Evolutionary conservation across 2,113 vertebrate genomes (phyloP).

Genomic region (Gallinago media): DNA sequence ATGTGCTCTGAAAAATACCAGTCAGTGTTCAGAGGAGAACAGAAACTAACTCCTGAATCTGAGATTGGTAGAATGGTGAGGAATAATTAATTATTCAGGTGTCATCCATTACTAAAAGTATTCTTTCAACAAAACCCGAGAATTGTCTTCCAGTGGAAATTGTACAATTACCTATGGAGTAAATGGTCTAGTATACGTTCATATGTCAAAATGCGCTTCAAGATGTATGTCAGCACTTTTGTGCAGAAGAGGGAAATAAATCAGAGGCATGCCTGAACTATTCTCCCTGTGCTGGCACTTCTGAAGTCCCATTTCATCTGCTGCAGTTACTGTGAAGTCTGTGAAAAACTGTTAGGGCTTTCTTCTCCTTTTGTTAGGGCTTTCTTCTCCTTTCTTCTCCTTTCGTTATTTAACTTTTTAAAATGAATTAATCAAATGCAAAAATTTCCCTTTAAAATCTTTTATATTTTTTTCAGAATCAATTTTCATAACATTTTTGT

Average conservation of each 20-base stretch:
- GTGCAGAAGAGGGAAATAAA: conserved; percentile 47
- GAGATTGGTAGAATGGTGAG: neutral
- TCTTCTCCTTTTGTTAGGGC: neutral
- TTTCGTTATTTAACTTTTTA: neutral
- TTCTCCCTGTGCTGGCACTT: neutral
- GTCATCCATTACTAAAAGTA: conserved; percentile 46
- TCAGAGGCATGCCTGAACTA: neutral
- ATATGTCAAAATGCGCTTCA: conserved; percentile 31
- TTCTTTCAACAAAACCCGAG: neutral
- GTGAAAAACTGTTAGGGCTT: neutral
- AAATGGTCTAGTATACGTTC: conserved; percentile 48
- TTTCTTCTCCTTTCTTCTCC: neutral
- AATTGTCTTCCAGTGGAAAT: conserved; percentile 55
- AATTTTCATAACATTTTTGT: neutral
- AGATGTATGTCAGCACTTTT: conserved; percentile 59
- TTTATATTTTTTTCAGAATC: neutral
- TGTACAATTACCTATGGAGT: conserved; percentile 57
- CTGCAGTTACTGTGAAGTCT: neutral
- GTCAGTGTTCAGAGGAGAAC: neutral
- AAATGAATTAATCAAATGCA: neutral
- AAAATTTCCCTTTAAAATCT: neutral
- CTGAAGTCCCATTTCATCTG: neutral
- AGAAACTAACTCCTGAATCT: neutral
- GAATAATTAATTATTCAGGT: conserved; percentile 61
- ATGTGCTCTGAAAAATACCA: neutral